Conservation (phyloP, 53 echinoderm and acorn worm genomes). For the Echinarachnius parma region DNA sequence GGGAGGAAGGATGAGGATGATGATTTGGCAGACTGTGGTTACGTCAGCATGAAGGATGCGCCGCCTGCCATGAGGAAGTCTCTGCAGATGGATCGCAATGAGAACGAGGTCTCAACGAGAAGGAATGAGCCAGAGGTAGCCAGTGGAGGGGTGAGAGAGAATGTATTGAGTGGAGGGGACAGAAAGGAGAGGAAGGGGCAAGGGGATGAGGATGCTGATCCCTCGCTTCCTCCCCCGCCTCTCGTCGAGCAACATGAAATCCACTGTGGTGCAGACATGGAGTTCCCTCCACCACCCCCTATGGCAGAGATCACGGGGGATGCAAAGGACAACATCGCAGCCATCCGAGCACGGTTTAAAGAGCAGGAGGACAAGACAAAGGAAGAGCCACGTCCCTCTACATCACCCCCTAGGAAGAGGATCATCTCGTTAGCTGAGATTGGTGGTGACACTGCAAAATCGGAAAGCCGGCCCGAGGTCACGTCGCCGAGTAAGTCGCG, state of each 20-base stretch:
- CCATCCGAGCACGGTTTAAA: constrained; percentile 67
- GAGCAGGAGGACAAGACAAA: constrained; percentile 64
- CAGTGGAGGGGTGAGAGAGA: background rate
- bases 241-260: constrained; percentile 19
- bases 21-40: constrained; percentile 32
- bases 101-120: constrained; percentile 7
- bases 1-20: constrained; percentile 6
- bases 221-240: constrained; percentile 27
- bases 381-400: constrained; percentile 24
- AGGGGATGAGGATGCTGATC: background rate
- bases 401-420: constrained; percentile 36
- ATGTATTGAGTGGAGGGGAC: no score
- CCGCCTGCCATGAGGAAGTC: constrained; percentile 25
- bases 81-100: background rate
- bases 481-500: constrained; percentile 24
- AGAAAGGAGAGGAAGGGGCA: background rate
- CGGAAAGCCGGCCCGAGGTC: background rate
- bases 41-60: constrained; percentile 46
- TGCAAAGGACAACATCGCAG: constrained; percentile 76
- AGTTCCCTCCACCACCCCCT: constrained; percentile 73
- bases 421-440: constrained; percentile 13
- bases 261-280: constrained; percentile 1
- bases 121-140: background rate
- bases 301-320: constrained; percentile 86
- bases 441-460: constrained; percentile 17